Conservation (phyloP, 2,888 invertebrate genomes). For the Erpobdella octoculata region DNA sequence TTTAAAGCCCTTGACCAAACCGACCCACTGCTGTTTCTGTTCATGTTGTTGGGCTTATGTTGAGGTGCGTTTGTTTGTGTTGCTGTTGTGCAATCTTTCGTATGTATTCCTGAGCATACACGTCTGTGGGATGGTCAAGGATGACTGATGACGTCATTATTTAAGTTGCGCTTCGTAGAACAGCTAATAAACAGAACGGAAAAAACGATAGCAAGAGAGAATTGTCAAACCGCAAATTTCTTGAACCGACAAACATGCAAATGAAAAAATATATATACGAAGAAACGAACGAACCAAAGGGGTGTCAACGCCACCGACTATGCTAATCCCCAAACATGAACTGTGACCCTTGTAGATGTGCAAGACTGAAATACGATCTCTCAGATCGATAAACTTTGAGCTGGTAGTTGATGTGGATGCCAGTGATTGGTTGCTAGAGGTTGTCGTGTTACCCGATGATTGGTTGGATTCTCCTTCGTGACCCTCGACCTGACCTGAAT, state of each 20-base stretch:
- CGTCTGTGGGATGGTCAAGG: background rate
- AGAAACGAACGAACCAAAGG: constrained; percentile 50
- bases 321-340: constrained; percentile 50
- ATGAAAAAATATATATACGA: no score
- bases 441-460: constrained; percentile 14
- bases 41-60: no score
- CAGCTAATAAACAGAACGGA: background rate
- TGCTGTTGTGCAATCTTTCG: no score
- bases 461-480: constrained; percentile 12
- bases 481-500: constrained; percentile 18
- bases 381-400: constrained; percentile 18
- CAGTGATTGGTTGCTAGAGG: constrained; percentile 15
- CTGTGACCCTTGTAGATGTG: constrained; percentile 28
- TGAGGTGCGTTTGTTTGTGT: no score
- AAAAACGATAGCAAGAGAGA: background rate
- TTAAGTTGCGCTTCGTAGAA: background rate
- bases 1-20: no score
- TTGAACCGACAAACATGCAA: background rate
- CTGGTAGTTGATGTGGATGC: background rate
- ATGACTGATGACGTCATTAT: constrained; percentile 5
- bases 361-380: constrained; percentile 21
- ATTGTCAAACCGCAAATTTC: no score
- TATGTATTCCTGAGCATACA: no score
- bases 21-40: no score
- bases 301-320: constrained; percentile 55